phyloP scores from a whole-genome alignment of 2,113 vertebrate genomes.

The Rhinoderma darwinii region DNA sequence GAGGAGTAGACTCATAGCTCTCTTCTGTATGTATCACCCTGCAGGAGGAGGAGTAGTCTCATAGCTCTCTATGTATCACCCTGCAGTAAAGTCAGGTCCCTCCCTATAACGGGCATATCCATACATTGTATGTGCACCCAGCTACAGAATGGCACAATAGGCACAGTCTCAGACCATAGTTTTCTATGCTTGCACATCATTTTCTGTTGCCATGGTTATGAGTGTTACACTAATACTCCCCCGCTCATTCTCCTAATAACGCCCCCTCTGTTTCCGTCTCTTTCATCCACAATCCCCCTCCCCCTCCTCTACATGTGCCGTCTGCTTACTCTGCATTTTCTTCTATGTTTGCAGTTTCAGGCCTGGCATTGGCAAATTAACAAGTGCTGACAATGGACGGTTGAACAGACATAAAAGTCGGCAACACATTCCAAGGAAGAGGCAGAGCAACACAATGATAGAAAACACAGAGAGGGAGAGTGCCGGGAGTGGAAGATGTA shows the following conservation, averaged over 20 bases:
- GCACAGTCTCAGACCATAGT: neutral
- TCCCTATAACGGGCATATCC: neutral
- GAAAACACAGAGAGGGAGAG: neutral
- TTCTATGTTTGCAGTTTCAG: neutral
- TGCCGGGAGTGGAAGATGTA: neutral
- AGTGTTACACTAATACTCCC: neutral
- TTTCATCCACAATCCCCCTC: neutral
- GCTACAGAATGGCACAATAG: neutral
- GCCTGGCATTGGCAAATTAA: slow-evolving; percentile 6
- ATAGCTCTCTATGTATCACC: neutral
- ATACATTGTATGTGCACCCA: neutral
- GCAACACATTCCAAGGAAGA: slow-evolving; percentile 47
- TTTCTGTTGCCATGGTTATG: slow-evolving; percentile 7
- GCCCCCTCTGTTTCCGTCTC: slow-evolving; percentile 19
- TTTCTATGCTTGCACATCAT: neutral
- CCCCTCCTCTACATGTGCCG: slow-evolving; percentile 23
- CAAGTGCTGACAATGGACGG: neutral
- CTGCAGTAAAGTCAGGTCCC: neutral
- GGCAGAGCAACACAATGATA: neutral
- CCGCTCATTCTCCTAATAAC: slow-evolving; percentile 19
- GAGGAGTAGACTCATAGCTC: neutral
- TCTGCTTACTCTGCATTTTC: slow-evolving; percentile 41
- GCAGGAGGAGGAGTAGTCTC: neutral
- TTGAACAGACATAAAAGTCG: neutral
- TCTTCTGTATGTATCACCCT: no score